A percentile compares a stretch with the other conserved stretches of the same genome.
These are phyloP conservation scores for Globodera ellingtonae DNA, from an alignment of 1,140 invertebrate species.

Conservation along the genomic window DNA sequence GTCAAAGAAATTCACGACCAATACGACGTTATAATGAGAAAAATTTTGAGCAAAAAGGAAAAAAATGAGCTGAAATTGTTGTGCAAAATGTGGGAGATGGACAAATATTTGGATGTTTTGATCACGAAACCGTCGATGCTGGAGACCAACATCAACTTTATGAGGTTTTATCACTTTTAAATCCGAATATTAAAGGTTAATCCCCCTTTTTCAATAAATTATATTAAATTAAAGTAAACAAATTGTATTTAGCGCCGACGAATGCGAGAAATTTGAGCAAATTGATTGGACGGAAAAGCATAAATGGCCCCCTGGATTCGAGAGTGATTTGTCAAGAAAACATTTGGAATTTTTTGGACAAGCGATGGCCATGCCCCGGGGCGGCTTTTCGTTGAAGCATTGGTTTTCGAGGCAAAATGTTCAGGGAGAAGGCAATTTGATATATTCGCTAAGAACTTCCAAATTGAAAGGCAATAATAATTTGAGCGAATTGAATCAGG, in stretches of 20 bases:
- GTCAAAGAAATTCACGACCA: neutral
- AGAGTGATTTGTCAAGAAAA: neutral
- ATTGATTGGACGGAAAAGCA: neutral
- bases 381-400: neutral
- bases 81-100: neutral
- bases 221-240: neutral
- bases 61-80: neutral
- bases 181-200: too few species aligned
- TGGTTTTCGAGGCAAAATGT: neutral
- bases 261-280: neutral
- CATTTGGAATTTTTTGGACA: neutral
- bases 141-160: neutral
- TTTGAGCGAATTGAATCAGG: neutral
- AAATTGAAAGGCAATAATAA: neutral
- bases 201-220: too few species aligned
- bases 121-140: neutral
- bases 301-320: neutral
- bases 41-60: neutral
- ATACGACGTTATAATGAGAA: neutral
- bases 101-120: neutral
- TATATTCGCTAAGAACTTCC: neutral
- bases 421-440: neutral
- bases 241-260: neutral
- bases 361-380: too few species aligned
- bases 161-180: neutral